phyloP scores from a whole-genome alignment of 2,888 invertebrate genomes.

The Cistogaster globosa region DNA sequence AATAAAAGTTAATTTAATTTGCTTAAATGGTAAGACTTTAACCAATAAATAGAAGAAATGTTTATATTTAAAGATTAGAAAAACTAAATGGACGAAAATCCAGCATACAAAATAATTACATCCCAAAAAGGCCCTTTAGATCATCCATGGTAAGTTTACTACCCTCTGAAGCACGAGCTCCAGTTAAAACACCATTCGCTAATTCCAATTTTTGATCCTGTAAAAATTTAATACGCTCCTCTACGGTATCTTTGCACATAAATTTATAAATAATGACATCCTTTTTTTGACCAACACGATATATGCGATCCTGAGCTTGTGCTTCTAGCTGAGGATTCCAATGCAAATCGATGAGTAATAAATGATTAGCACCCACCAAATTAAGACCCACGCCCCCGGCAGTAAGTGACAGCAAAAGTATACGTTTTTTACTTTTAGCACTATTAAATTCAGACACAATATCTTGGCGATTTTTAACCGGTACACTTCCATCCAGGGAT shows the following conservation, averaged over 20 bases:
- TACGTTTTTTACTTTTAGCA: constrained; percentile 84
- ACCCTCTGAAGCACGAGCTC: constrained; percentile 85
- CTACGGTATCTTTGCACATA: constrained; percentile 93
- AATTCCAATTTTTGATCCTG: constrained; percentile 91
- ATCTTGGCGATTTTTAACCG: constrained; percentile 88
- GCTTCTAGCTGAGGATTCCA: constrained; percentile 98
- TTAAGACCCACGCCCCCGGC: constrained; percentile 98
- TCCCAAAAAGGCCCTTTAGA: constrained; percentile 88
- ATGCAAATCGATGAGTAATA: constrained; percentile 95
- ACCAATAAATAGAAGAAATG: constrained; percentile 5
- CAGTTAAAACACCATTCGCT: constrained; percentile 91
- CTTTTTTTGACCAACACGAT: constrained; percentile 94
- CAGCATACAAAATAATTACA: constrained; percentile 40
- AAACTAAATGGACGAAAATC: too few relatives aligned
- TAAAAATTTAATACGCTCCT: constrained; percentile 91
- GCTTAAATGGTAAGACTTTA: constrained; percentile 34
- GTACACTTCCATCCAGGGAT: constrained; percentile 90
- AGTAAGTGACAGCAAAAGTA: constrained; percentile 93
- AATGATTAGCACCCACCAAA: constrained; percentile 95
- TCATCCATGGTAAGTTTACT: constrained; percentile 92
- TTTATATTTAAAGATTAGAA: not conserved
- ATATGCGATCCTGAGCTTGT: constrained; percentile 97
- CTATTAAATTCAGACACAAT: constrained; percentile 89
- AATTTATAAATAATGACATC: constrained; percentile 93
- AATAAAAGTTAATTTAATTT: constrained; percentile 52